A percentile compares a stretch with the other conserved stretches of the same genome.
Evolutionary conservation across 2,797 vertebrate genomes (phyloP).

Genomic region (Geotrypetes seraphini): DNA sequence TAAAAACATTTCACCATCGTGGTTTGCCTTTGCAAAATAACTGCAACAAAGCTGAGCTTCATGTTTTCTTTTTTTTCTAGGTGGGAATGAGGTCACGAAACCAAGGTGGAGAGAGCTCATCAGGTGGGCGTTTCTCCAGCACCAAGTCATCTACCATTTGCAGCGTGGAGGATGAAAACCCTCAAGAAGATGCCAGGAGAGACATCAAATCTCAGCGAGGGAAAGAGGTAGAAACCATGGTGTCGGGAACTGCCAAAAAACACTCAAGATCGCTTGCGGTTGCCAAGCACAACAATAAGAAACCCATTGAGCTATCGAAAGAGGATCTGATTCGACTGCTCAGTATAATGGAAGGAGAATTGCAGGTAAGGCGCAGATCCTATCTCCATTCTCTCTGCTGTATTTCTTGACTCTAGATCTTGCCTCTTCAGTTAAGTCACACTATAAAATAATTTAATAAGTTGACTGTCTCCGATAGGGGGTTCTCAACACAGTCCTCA

Average conservation of each 20-base stretch:
- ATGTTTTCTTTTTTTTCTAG: conserved; percentile 43
- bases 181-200: conserved; percentile 59
- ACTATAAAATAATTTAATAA: neutral
- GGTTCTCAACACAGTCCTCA: too few relatives aligned
- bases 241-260: conserved; percentile 67
- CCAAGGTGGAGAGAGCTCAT: conserved; percentile 65
- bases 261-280: conserved; percentile 50
- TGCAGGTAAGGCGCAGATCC: conserved; percentile 66
- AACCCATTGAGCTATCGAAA: conserved; percentile 65
- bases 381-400: neutral
- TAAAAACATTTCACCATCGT: too few relatives aligned
- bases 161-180: conserved; percentile 54
- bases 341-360: conserved; percentile 92
- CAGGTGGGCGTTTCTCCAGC: conserved; percentile 57
- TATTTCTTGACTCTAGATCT: neutral
- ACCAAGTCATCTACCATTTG: conserved; percentile 53
- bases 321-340: conserved; percentile 78
- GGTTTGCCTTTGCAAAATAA: too few relatives aligned
- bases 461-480: too few relatives aligned
- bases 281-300: conserved; percentile 39
- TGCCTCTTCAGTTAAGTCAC: too few relatives aligned
- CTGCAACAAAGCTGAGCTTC: too few relatives aligned
- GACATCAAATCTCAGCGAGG: conserved; percentile 56
- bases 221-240: conserved; percentile 59
- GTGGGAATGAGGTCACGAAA: conserved; percentile 82